phyloP scores from a whole-genome alignment of 2,113 vertebrate species.

The Carettochelys insculpta region DNA sequence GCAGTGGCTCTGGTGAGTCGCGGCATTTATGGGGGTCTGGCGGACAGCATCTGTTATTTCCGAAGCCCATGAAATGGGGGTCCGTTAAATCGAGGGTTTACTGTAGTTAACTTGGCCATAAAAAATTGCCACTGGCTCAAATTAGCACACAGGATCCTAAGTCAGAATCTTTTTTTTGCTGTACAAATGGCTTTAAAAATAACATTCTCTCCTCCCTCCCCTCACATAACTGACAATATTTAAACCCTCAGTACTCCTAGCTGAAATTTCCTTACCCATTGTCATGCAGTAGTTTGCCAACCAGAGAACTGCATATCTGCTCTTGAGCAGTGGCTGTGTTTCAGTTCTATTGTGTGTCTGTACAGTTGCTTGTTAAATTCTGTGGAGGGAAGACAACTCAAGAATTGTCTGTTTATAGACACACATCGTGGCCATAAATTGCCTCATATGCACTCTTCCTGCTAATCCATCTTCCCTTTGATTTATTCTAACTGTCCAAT shows the following conservation, averaged over 20 bases:
- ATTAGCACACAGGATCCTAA: background rate
- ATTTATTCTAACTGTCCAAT: background rate
- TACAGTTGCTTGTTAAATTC: background rate
- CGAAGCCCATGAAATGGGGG: no score
- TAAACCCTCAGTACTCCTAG: background rate
- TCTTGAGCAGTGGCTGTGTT: background rate
- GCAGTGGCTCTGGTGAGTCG: no score
- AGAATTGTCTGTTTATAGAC: background rate
- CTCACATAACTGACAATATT: background rate
- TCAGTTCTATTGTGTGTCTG: rapidly evolving
- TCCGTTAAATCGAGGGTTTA: no score
- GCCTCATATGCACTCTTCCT: slow-evolving; percentile 1
- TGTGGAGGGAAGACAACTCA: background rate
- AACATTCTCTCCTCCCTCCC: rapidly evolving
- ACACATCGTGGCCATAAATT: background rate
- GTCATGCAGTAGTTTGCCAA: rapidly evolving
- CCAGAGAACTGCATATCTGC: background rate
- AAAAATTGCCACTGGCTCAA: background rate
- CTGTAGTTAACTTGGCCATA: background rate
- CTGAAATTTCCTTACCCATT: background rate
- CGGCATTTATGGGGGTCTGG: no score
- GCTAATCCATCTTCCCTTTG: background rate
- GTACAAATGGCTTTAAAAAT: background rate
- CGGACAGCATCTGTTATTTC: no score
- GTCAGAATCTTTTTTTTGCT: background rate